Percentiles rank a stretch among this genome's conserved stretches.
Conservation (phyloP, 2,113 vertebrate species). For the Brachyistius frenatus region DNA sequence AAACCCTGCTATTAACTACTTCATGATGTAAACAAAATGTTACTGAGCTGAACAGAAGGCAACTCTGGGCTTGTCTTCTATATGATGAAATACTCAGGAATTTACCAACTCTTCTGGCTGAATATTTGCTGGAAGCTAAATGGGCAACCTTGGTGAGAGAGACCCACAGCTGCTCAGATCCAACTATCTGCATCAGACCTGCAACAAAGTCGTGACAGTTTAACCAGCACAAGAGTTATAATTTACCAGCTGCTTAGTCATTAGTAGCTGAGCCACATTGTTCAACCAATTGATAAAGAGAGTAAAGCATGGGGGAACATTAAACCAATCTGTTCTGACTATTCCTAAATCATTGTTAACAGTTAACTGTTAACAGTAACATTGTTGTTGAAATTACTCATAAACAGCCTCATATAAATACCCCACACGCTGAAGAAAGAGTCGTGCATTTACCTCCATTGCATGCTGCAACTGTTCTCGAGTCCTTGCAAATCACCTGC, state of each 20-base stretch:
- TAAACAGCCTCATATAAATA: background rate
- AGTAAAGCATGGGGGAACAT: background rate
- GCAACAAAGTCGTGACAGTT: background rate
- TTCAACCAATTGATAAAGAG: background rate
- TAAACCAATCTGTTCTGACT: background rate
- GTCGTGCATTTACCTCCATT: conserved; percentile 35
- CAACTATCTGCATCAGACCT: conserved; percentile 7
- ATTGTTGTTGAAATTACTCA: background rate
- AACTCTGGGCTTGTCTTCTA: background rate
- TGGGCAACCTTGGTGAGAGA: conserved; percentile 2
- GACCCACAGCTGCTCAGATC: background rate
- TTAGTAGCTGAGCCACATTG: background rate
- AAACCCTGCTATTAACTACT: background rate
- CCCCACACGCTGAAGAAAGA: background rate
- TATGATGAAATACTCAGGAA: conserved; percentile 26
- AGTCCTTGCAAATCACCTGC: background rate
- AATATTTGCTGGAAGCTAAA: conserved; percentile 14
- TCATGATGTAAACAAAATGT: background rate
- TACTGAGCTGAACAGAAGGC: background rate
- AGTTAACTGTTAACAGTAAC: background rate
- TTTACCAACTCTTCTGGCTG: background rate
- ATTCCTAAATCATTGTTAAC: background rate
- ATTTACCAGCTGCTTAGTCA: background rate
- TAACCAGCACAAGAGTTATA: background rate
- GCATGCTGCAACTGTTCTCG: background rate